Conservation (phyloP, 1,140 invertebrate genomes). For the Cydia amplana region DNA sequence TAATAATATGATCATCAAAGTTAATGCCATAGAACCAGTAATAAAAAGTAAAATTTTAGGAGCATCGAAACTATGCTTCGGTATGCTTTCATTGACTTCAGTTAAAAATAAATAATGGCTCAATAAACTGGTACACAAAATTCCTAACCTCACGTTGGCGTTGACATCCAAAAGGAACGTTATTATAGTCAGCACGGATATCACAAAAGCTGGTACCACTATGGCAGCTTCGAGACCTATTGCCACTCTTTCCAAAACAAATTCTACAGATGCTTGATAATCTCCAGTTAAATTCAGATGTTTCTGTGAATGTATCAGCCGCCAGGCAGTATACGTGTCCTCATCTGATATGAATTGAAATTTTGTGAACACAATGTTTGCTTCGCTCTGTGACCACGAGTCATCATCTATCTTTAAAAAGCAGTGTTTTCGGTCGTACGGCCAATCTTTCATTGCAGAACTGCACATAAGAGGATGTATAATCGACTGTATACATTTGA, state of each 20-base stretch:
- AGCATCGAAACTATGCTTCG: conserved; percentile 41
- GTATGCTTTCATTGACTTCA: conserved; percentile 43
- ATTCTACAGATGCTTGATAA: conserved; percentile 27
- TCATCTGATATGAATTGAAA: background rate
- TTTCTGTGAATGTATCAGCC: background rate
- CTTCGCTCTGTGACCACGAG: background rate
- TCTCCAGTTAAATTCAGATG: background rate
- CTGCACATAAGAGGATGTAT: background rate
- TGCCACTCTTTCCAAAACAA: conserved; percentile 48
- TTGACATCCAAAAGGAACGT: conserved; percentile 43
- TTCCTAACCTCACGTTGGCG: conserved; percentile 35
- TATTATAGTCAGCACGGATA: conserved; percentile 43
- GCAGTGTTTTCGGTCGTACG: background rate
- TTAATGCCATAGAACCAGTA: conserved; percentile 44
- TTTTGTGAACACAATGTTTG: background rate
- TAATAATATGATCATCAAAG: conserved; percentile 40
- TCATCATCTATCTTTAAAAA: conserved; percentile 1
- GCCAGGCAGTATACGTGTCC: background rate
- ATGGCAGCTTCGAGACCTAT: conserved; percentile 41
- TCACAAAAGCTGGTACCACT: conserved; percentile 43
- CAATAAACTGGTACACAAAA: conserved; percentile 45
- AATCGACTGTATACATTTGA: background rate
- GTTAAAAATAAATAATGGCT: conserved; percentile 47
- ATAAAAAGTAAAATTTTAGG: conserved; percentile 50
- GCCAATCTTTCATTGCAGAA: conserved; percentile 1